A percentile compares a stretch with the other conserved stretches of the same genome.
phyloP scores from a whole-genome alignment of 2,888 invertebrate genomes.

The Dasysyrphus albostriatus region DNA sequence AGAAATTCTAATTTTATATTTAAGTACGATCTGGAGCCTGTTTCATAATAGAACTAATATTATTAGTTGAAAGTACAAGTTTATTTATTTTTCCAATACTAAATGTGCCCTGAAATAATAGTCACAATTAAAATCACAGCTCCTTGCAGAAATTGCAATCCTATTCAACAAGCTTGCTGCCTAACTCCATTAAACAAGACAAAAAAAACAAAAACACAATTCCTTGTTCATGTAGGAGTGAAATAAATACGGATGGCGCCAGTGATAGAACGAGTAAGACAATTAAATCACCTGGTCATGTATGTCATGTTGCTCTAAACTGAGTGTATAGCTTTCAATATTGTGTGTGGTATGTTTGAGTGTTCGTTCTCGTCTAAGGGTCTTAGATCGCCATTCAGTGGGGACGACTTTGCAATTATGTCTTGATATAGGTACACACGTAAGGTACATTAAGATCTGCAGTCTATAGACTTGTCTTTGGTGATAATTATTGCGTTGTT shows the following conservation, averaged over 20 bases:
- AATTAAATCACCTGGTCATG: slow-evolving; percentile 56
- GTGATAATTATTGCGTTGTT: slow-evolving; percentile 37
- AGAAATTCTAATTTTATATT: too few species aligned
- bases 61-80: too few species aligned
- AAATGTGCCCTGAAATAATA: not conserved
- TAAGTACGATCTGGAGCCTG: not conserved
- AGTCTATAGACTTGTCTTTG: slow-evolving; percentile 6
- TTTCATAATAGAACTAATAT: too few species aligned
- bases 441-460: not conserved
- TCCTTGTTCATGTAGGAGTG: slow-evolving; percentile 31
- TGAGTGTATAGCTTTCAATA: not conserved
- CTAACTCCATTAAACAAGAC: not conserved
- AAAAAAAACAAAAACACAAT: not conserved
- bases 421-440: slow-evolving; percentile 12
- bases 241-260: slow-evolving; percentile 49
- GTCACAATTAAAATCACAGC: not conserved
- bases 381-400: not conserved
- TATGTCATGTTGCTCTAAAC: slow-evolving; percentile 35
- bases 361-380: not conserved
- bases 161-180: not conserved
- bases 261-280: slow-evolving; percentile 20
- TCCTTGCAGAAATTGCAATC: not conserved
- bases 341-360: slow-evolving; percentile 10
- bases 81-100: not conserved
- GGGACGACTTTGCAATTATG: slow-evolving; percentile 29